Conservation (phyloP, 2,797 vertebrate genomes). For the Yasuhikotakia modesta region DNA sequence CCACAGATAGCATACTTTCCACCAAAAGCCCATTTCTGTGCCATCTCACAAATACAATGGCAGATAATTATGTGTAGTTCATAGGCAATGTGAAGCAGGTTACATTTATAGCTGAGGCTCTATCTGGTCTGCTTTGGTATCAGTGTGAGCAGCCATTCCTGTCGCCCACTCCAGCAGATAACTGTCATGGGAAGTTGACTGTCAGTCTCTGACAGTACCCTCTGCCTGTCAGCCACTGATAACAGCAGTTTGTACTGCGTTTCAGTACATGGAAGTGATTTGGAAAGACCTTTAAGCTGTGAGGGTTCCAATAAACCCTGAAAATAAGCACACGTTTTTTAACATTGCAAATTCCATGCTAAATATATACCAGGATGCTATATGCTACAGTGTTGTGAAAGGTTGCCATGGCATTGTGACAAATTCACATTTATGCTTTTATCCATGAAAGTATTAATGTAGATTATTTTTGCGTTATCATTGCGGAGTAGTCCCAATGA, state of each 20-base stretch:
- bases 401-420: too few species aligned
- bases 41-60: slow-evolving; percentile 35
- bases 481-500: too few species aligned
- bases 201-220: slow-evolving; percentile 32
- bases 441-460: too few species aligned
- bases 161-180: slow-evolving; percentile 64
- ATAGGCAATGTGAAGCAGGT: slow-evolving; percentile 30
- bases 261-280: slow-evolving; percentile 29
- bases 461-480: too few species aligned
- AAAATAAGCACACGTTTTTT: not conserved
- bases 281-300: slow-evolving; percentile 29
- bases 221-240: slow-evolving; percentile 47
- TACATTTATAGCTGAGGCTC: slow-evolving; percentile 49
- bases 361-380: too few species aligned
- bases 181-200: slow-evolving; percentile 60
- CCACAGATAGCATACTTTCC: slow-evolving; percentile 56
- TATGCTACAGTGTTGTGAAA: too few species aligned
- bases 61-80: slow-evolving; percentile 41
- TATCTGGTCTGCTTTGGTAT: slow-evolving; percentile 59
- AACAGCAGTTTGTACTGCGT: slow-evolving; percentile 45
- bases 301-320: not conserved
- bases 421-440: too few species aligned
- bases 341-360: not conserved
- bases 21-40: slow-evolving; percentile 4
- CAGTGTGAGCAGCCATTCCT: slow-evolving; percentile 61